phyloP scores from a whole-genome alignment of 2,797 vertebrate species.

The Phataginus tetradactyla region DNA sequence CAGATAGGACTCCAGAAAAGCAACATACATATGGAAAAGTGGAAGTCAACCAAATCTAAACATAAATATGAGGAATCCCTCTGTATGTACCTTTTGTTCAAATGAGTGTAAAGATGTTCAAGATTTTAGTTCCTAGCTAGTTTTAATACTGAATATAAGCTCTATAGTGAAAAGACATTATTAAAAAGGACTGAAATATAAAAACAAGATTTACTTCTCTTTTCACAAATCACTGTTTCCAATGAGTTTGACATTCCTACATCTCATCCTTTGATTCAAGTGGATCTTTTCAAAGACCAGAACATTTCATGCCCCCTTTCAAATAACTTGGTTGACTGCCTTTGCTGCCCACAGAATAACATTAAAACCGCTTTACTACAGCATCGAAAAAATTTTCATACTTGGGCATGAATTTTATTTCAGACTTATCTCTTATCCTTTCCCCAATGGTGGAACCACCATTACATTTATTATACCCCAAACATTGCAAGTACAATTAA shows the following conservation, averaged over 20 bases:
- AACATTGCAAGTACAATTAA: not conserved
- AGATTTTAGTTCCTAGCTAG: not conserved
- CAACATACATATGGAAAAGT: constrained; percentile 50
- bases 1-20: constrained; percentile 27
- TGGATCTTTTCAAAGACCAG: not conserved
- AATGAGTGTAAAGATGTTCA: constrained; percentile 1
- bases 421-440: not conserved
- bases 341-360: not conserved
- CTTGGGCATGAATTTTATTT: not conserved
- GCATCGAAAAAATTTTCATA: not conserved
- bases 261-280: not conserved
- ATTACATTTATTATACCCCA: not conserved
- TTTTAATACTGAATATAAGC: constrained; percentile 2
- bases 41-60: not conserved
- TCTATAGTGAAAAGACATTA: constrained; percentile 49
- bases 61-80: not conserved
- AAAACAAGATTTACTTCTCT: constrained; percentile 26
- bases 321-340: not conserved
- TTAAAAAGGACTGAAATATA: not conserved
- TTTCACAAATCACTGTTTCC: constrained; percentile 22
- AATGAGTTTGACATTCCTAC: constrained; percentile 6
- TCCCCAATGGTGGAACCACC: not conserved
- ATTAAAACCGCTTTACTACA: not conserved
- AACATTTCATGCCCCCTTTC: not conserved
- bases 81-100: not conserved